Percentiles rank a stretch among this genome's conserved stretches.
phyloP scores from a whole-genome alignment of 2,113 vertebrate species.

The Gallinago undulata region DNA sequence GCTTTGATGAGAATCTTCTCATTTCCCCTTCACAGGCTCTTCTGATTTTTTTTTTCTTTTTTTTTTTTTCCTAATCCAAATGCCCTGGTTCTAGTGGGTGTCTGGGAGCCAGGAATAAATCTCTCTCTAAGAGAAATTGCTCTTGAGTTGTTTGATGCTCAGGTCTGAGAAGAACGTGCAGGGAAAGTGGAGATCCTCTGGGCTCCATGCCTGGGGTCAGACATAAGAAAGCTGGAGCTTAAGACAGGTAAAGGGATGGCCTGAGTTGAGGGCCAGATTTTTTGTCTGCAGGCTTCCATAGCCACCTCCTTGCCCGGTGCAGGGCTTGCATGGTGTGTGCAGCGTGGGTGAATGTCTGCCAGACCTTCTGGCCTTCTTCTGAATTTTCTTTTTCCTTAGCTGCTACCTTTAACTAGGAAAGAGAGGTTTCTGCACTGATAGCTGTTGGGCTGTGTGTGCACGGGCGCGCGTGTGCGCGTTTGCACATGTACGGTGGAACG shows the following conservation, averaged over 20 bases:
- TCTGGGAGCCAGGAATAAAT: background rate
- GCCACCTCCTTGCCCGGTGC: background rate
- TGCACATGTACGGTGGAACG: background rate
- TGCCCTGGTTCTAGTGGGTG: background rate
- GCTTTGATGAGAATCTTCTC: background rate
- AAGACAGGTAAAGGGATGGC: background rate
- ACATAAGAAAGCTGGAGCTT: background rate
- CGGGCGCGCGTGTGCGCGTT: background rate
- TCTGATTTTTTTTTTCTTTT: background rate
- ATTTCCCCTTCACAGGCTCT: background rate
- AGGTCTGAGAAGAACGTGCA: background rate
- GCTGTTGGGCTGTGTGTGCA: background rate
- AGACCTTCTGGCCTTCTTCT: background rate
- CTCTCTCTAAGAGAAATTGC: background rate
- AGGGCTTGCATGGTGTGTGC: accelerated
- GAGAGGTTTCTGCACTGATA: background rate
- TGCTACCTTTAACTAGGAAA: background rate
- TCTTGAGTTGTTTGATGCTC: background rate
- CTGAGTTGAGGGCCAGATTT: background rate
- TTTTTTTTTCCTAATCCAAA: background rate
- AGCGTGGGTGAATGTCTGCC: background rate
- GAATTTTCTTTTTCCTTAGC: background rate
- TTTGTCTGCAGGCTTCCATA: background rate
- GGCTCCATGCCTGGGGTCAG: background rate
- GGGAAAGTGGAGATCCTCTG: background rate